A percentile compares a stretch with the other conserved stretches of the same genome.
Conservation (phyloP, 2,888 invertebrate genomes). For the Polia nebulosa region DNA sequence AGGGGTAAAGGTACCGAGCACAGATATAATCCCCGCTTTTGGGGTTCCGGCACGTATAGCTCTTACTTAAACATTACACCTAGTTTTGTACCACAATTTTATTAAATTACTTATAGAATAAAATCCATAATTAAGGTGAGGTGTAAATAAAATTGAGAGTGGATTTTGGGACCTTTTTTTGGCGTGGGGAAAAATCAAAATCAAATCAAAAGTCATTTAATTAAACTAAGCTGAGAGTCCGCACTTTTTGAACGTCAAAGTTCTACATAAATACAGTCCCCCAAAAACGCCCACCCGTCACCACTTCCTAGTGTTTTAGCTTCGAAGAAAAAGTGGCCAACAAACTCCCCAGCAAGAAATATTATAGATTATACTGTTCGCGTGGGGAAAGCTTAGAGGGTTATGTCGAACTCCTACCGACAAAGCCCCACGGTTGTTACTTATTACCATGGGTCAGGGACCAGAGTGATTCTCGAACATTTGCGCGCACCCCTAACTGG, state of each 20-base stretch:
- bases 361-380: no score
- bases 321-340: no score
- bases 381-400: neutral
- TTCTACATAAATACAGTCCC: no score
- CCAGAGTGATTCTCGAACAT: neutral
- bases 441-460: neutral
- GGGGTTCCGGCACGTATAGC: constrained; percentile 65
- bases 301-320: no score
- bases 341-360: no score
- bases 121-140: constrained; percentile 34
- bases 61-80: constrained; percentile 45
- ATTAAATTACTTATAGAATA: constrained; percentile 40
- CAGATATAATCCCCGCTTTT: constrained; percentile 66
- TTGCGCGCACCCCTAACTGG: no score
- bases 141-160: constrained; percentile 7
- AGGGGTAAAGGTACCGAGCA: constrained; percentile 42
- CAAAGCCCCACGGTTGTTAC: neutral
- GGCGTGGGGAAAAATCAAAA: neutral
- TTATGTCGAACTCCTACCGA: neutral
- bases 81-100: constrained; percentile 44
- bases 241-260: no score
- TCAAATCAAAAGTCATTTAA: no score
- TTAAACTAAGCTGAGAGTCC: no score
- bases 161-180: neutral
- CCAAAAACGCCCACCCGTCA: no score